Evolutionary conservation across 2,888 invertebrate species (phyloP).

Genomic region (Horisme vitalbata): DNA sequence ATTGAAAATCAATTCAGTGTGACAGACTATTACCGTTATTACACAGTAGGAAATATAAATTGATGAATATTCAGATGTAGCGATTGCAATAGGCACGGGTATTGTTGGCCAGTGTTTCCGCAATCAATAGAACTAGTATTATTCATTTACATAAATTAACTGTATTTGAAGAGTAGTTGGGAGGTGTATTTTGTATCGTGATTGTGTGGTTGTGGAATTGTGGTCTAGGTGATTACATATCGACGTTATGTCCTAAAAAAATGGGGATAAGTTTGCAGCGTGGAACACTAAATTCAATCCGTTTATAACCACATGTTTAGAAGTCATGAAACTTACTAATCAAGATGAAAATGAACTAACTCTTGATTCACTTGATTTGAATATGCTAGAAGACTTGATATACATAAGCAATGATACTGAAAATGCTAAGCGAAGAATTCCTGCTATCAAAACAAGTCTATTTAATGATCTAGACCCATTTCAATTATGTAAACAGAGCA

Average conservation of each 20-base stretch:
- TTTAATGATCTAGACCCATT: conserved; percentile 15
- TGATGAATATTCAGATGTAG: conserved; percentile 32
- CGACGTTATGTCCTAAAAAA: too few relatives aligned
- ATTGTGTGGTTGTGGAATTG: too few relatives aligned
- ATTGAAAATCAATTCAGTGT: background rate
- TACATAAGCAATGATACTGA: background rate
- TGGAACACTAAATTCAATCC: too few relatives aligned
- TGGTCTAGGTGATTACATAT: too few relatives aligned
- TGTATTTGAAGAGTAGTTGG: conserved; percentile 24
- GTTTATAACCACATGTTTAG: too few relatives aligned
- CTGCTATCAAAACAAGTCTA: conserved; percentile 15
- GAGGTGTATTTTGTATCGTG: too few relatives aligned
- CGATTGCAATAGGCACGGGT: conserved; percentile 26
- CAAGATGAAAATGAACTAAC: too few relatives aligned
- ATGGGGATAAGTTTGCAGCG: too few relatives aligned
- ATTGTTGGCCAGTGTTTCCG: conserved; percentile 32
- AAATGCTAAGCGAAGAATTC: conserved; percentile 5
- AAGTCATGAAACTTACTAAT: too few relatives aligned
- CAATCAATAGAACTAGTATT: conserved; percentile 27
- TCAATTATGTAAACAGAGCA: conserved; percentile 24
- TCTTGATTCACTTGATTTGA: too few relatives aligned
- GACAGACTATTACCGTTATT: conserved; percentile 17
- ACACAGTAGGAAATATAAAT: conserved; percentile 30
- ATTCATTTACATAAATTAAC: conserved; percentile 32
- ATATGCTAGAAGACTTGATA: background rate